Evolutionary conservation across 2,888 invertebrate species (phyloP).

Genomic region (Tiphia femorata): DNA sequence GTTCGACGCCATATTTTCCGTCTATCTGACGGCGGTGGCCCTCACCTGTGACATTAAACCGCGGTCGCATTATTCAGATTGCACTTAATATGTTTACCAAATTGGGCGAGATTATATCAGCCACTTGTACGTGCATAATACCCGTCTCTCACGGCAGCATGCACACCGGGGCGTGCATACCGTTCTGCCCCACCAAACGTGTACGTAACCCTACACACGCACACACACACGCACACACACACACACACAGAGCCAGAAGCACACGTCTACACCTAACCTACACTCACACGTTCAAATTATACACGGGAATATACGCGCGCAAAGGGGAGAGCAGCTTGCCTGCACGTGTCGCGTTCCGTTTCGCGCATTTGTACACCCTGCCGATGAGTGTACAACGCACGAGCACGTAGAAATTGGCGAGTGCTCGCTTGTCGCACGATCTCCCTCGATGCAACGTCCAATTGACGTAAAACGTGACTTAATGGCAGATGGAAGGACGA

Average conservation of each 20-base stretch:
- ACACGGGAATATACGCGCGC: no score
- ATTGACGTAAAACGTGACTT: conserved; percentile 34
- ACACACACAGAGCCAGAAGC: conserved; percentile 8
- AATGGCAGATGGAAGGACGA: conserved; percentile 26
- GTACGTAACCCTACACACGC: no score
- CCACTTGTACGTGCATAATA: conserved; percentile 53
- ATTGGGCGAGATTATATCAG: conserved; percentile 57
- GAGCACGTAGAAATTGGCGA: neutral
- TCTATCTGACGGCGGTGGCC: conserved; percentile 27
- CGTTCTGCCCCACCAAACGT: no score
- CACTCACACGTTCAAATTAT: no score
- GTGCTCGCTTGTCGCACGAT: neutral
- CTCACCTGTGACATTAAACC: conserved; percentile 49
- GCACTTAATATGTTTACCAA: conserved; percentile 61
- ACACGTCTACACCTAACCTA: no score
- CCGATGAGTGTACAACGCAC: no score
- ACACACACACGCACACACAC: neutral
- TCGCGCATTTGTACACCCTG: no score
- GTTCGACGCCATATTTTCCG: conserved; percentile 28
- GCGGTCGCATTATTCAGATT: conserved; percentile 56
- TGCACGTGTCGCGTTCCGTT: no score
- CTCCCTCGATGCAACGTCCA: no score
- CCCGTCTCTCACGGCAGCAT: conserved; percentile 30
- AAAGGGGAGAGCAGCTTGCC: no score
- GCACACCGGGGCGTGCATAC: conserved; percentile 2